These are phyloP conservation scores for Ispidina lecontei DNA, from an alignment of 2,797 vertebrate genomes.

Conservation along the genomic window DNA sequence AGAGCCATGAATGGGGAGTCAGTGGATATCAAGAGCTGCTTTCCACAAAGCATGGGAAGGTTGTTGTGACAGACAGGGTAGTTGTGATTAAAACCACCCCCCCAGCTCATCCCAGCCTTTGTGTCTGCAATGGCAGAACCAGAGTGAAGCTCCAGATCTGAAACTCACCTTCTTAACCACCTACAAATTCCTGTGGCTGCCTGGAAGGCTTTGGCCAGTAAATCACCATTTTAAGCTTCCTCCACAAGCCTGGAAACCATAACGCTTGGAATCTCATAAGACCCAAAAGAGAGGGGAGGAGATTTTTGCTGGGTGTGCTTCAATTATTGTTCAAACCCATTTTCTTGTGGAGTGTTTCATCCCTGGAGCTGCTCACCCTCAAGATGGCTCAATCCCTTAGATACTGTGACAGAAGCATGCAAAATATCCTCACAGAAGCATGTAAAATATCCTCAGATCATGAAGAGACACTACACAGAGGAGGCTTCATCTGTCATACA, in stretches of 20 bases:
- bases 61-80: background rate
- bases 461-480: rapidly evolving
- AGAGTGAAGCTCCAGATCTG: background rate
- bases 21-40: conserved; percentile 65
- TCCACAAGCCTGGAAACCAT: background rate
- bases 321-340: background rate
- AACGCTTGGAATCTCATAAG: background rate
- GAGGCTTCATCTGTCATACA: background rate
- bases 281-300: background rate
- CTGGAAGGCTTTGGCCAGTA: background rate
- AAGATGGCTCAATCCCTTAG: background rate
- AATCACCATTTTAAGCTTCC: background rate
- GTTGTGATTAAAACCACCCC: rapidly evolving
- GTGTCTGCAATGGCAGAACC: background rate
- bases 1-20: conserved; percentile 32
- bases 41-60: conserved; percentile 71
- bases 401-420: background rate
- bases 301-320: background rate
- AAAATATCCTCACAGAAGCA: background rate
- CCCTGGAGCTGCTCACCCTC: background rate
- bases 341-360: background rate
- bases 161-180: rapidly evolving
- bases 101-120: rapidly evolving
- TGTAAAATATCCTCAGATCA: background rate
- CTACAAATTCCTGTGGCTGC: background rate